Base-by-base conservation (phyloP, 1,140 invertebrate genomes). In the Gonioctena quinquepunctata region DNA sequence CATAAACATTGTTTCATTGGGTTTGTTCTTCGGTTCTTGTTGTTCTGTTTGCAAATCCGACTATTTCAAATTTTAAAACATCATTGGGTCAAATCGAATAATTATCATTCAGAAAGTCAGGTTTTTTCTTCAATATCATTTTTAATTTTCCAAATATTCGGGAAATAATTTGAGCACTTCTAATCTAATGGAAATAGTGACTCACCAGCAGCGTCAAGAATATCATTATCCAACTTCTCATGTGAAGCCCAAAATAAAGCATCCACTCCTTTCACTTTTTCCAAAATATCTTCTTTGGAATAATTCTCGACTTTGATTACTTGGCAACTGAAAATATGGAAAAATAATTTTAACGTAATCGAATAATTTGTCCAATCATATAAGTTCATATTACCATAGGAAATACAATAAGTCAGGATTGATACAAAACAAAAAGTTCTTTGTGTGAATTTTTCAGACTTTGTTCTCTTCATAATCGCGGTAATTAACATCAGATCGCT, bases 141-240 rank as follows among this genome's bases (percentile, higher is more conserved):
- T n/a, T n/a, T n/a, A n/a, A n/a, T n/a, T n/a, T n/a, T n/a, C n/a
- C n/a, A n/a, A n/a, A n/a, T n/a, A n/a, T n/a, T n/a, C n/a, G n/a
- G n/a, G n/a, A n/a, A n/a, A n/a, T n/a, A n/a, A n/a, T n/a, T n/a
- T n/a, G n/a, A n/a, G n/a, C n/a, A n/a, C n/a, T n/a, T n/a, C n/a
- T n/a, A n/a, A n/a, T n/a, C n/a, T n/a, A n/a, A n/a, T n/a, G n/a
- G n/a, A n/a, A n/a, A n/a, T n/a, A n/a, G n/a, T n/a, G n/a, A n/a
- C n/a, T n/a, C n/a, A 81, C 81, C 81, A 25, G 81, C 81, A n/a
- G 64, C 70, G 50, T 81, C 76, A 8, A 82, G 25, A 22, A 81
- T 60, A 61, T 81, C 80, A 50, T 70, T 68, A 63, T 82, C 76
- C 18, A 68, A 50, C n/a, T 22, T 48, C 3, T 81, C 18, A 13